phyloP scores from a whole-genome alignment of 2,113 vertebrate genomes.

The Haplochromis burtoni region DNA sequence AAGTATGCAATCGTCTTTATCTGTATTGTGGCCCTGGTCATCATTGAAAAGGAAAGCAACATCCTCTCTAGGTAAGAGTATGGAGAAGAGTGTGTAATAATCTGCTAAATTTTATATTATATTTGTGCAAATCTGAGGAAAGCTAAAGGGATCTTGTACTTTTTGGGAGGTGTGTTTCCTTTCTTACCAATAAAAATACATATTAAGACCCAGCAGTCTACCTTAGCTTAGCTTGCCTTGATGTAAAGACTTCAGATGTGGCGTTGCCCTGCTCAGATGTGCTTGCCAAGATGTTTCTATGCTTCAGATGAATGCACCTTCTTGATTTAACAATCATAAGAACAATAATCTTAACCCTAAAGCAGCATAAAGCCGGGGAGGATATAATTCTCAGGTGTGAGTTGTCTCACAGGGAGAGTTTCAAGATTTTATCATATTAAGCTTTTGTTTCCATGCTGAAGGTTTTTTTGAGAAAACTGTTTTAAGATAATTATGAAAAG shows the following conservation, averaged over 20 bases:
- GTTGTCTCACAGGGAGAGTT: neutral
- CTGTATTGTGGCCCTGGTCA: slow-evolving; percentile 80
- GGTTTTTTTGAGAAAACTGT: neutral
- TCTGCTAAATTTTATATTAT: neutral
- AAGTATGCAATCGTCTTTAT: slow-evolving; percentile 86
- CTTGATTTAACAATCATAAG: neutral
- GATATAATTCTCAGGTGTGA: neutral
- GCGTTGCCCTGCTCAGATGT: neutral
- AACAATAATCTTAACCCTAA: neutral
- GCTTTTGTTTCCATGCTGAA: neutral
- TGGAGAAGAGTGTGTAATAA: neutral
- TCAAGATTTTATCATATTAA: neutral
- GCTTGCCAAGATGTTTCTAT: neutral
- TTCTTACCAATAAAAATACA: neutral
- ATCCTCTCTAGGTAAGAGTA: slow-evolving; percentile 88
- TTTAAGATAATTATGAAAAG: neutral
- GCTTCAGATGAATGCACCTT: neutral
- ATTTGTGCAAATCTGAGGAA: neutral
- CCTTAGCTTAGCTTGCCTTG: neutral
- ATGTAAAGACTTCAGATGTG: neutral
- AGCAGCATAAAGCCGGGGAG: neutral
- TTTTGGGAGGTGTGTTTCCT: neutral
- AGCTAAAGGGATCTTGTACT: neutral
- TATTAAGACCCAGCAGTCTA: neutral
- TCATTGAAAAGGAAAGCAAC: slow-evolving; percentile 96